Percentiles rank a stretch among this genome's conserved stretches.
Conservation (phyloP, 2,797 vertebrate genomes). For the Oreochromis mossambicus region DNA sequence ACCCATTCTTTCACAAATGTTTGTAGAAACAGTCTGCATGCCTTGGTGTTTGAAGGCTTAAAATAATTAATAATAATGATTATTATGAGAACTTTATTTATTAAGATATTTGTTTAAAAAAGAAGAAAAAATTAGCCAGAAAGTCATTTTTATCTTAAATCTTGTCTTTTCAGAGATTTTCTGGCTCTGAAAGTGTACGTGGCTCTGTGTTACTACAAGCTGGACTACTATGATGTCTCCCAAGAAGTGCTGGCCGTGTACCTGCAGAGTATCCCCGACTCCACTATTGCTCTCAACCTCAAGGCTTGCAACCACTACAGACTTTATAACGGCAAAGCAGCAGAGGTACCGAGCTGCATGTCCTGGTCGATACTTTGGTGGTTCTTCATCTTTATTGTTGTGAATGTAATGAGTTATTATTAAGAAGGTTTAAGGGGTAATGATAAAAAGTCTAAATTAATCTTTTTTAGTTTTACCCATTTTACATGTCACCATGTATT, state of each 20-base stretch:
- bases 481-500: background rate
- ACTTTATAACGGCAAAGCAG: constrained; percentile 94
- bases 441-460: background rate
- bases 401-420: background rate
- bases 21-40: background rate
- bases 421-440: background rate
- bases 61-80: background rate
- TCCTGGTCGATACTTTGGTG: background rate
- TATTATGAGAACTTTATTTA: background rate
- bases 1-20: background rate
- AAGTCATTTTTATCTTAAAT: background rate
- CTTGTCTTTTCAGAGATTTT: constrained; percentile 80
- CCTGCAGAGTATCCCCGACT: constrained; percentile 94
- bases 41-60: background rate
- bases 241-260: constrained; percentile 95
- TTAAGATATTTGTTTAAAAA: background rate
- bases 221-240: constrained; percentile 97
- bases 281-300: constrained; percentile 95
- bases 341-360: constrained; percentile 79
- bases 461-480: background rate
- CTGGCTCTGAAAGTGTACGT: constrained; percentile 97
- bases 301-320: constrained; percentile 98
- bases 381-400: background rate
- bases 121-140: background rate
- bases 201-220: constrained; percentile 96